Conservation (phyloP, 2,888 invertebrate genomes). For the Mongoloraphidia duomilia region DNA sequence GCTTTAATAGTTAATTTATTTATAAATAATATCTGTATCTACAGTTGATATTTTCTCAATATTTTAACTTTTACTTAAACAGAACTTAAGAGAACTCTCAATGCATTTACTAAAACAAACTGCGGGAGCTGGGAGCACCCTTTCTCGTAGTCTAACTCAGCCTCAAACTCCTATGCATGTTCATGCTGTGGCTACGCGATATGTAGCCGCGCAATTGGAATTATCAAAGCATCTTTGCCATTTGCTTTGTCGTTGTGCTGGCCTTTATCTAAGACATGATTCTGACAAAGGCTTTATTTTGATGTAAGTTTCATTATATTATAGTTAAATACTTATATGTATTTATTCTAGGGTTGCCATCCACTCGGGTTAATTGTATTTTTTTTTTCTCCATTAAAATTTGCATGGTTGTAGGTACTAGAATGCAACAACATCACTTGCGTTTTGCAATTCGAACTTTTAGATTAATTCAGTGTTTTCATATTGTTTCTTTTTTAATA, state of each 20-base stretch:
- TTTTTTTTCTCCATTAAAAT: too few species aligned
- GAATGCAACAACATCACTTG: too few species aligned
- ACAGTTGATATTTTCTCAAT: not conserved
- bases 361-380: too few species aligned
- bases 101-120: slow-evolving; percentile 64
- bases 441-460: slow-evolving; percentile 1
- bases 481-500: slow-evolving; percentile 4
- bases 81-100: slow-evolving; percentile 75
- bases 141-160: slow-evolving; percentile 30
- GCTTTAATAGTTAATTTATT: not conserved
- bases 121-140: slow-evolving; percentile 31
- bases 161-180: slow-evolving; percentile 53
- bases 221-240: slow-evolving; percentile 64
- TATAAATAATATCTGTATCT: not conserved
- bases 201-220: slow-evolving; percentile 70
- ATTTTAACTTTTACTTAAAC: slow-evolving; percentile 12
- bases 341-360: too few species aligned
- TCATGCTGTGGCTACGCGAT: slow-evolving; percentile 67
- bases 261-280: slow-evolving; percentile 50
- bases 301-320: slow-evolving; percentile 42
- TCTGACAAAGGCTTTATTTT: slow-evolving; percentile 63
- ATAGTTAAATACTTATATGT: too few species aligned
- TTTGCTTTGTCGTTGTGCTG: slow-evolving; percentile 52
- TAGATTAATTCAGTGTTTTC: slow-evolving; percentile 2
- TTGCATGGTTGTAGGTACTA: too few species aligned